Percentiles rank a stretch among this genome's conserved stretches.
phyloP scores from a whole-genome alignment of 2,113 vertebrate species.

The Abramis brama region DNA sequence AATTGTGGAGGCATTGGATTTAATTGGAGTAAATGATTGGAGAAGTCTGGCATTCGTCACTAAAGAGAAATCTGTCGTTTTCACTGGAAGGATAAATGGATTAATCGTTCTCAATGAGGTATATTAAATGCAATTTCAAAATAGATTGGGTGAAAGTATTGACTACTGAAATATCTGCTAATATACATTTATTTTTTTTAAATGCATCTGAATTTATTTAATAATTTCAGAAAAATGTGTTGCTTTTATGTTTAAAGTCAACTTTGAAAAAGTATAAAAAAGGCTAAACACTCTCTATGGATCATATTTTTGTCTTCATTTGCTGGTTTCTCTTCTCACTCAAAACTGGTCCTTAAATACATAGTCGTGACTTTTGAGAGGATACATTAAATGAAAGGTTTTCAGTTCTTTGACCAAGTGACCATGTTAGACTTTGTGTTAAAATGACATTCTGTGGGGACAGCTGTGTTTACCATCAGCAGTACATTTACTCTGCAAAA shows the following conservation, averaged over 20 bases:
- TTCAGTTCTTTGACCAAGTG: neutral
- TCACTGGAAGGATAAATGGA: too few relatives aligned
- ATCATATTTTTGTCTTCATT: neutral
- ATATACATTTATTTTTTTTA: neutral
- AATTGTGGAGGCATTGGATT: too few relatives aligned
- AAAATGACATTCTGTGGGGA: constrained; percentile 7
- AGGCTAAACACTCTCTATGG: neutral
- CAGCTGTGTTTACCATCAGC: constrained; percentile 15
- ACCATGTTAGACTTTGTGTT: neutral
- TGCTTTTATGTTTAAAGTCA: neutral
- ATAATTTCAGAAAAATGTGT: neutral
- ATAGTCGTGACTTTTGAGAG: neutral
- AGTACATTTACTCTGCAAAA: neutral
- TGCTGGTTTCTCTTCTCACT: neutral
- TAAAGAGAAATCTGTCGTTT: too few relatives aligned
- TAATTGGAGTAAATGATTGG: too few relatives aligned
- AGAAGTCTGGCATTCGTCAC: too few relatives aligned
- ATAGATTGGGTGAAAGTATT: too few relatives aligned
- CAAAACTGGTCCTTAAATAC: neutral
- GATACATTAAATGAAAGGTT: neutral
- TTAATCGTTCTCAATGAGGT: too few relatives aligned
- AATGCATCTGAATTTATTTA: neutral
- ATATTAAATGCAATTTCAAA: too few relatives aligned
- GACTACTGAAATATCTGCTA: neutral
- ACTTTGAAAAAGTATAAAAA: neutral